Percentiles rank a stretch among this genome's conserved stretches.
These are phyloP conservation scores for Trisateles emortualis DNA, from an alignment of 2,888 invertebrate species.

Conservation along the genomic window DNA sequence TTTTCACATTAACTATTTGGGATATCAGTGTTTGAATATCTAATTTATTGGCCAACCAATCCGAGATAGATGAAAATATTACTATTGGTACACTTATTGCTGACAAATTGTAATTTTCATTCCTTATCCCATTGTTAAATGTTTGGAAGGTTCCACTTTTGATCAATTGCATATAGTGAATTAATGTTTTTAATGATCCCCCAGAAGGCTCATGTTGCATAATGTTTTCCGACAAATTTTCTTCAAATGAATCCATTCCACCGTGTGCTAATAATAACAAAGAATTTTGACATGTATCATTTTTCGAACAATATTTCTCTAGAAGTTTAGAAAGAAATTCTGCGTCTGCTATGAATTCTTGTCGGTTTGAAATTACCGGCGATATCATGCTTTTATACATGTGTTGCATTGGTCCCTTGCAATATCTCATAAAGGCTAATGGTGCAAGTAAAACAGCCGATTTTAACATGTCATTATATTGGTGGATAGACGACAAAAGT, in stretches of 20 bases:
- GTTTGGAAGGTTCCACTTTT: constrained; percentile 55
- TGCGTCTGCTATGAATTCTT: constrained; percentile 43
- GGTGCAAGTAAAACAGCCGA: constrained; percentile 61
- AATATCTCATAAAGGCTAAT: constrained; percentile 59
- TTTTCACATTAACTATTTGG: not conserved
- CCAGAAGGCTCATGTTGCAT: constrained; percentile 45
- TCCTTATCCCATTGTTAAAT: constrained; percentile 6
- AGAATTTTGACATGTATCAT: constrained; percentile 50
- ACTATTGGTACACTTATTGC: constrained; percentile 1
- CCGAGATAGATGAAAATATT: constrained; percentile 4
- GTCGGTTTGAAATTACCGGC: not conserved
- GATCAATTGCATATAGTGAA: constrained; percentile 62
- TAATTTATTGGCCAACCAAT: constrained; percentile 4
- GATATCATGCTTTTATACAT: not conserved
- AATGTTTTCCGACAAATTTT: constrained; percentile 31
- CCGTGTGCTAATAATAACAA: constrained; percentile 54
- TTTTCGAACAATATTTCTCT: constrained; percentile 51
- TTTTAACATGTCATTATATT: constrained; percentile 54
- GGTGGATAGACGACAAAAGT: constrained; percentile 51
- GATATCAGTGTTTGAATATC: not conserved
- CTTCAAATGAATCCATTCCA: constrained; percentile 34
- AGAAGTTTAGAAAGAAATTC: constrained; percentile 44
- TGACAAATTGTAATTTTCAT: constrained; percentile 1
- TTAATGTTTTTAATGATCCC: constrained; percentile 57
- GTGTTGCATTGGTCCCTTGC: constrained; percentile 55